Conservation (phyloP, 2,888 invertebrate genomes). For the Tenthredo mesomela region DNA sequence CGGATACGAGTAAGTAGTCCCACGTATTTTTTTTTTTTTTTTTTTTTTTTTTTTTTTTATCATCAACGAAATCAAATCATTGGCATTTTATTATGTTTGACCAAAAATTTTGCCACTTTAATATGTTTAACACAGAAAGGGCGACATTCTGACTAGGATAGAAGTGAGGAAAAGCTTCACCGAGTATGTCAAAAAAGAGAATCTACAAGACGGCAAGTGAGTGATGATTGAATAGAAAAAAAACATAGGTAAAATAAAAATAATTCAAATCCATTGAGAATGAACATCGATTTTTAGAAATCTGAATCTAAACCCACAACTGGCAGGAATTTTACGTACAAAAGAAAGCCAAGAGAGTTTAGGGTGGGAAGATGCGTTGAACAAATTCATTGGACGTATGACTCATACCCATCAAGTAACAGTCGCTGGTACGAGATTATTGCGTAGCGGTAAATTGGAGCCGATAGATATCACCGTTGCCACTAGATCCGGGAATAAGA, state of each 20-base stretch:
- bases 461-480: slow-evolving; percentile 89
- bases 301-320: slow-evolving; percentile 80
- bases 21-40: too few species aligned
- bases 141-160: slow-evolving; percentile 82
- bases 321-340: slow-evolving; percentile 77
- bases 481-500: slow-evolving; percentile 92
- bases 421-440: slow-evolving; percentile 79
- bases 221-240: slow-evolving; percentile 60
- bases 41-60: too few species aligned
- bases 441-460: slow-evolving; percentile 86
- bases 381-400: slow-evolving; percentile 85
- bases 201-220: slow-evolving; percentile 79
- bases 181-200: slow-evolving; percentile 85
- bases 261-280: neutral
- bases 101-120: slow-evolving; percentile 21
- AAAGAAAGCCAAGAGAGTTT: slow-evolving; percentile 78
- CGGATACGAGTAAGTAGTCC: slow-evolving; percentile 79
- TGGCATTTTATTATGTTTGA: neutral
- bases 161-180: slow-evolving; percentile 85
- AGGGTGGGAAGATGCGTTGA: slow-evolving; percentile 87
- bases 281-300: slow-evolving; percentile 73
- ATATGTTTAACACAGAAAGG: slow-evolving; percentile 78
- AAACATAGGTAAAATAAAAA: too few species aligned
- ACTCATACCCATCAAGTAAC: slow-evolving; percentile 85
- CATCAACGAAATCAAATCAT: neutral